These are phyloP conservation scores for Tachina grossa DNA, from an alignment of 2,888 invertebrate genomes.

Conservation along the genomic window DNA sequence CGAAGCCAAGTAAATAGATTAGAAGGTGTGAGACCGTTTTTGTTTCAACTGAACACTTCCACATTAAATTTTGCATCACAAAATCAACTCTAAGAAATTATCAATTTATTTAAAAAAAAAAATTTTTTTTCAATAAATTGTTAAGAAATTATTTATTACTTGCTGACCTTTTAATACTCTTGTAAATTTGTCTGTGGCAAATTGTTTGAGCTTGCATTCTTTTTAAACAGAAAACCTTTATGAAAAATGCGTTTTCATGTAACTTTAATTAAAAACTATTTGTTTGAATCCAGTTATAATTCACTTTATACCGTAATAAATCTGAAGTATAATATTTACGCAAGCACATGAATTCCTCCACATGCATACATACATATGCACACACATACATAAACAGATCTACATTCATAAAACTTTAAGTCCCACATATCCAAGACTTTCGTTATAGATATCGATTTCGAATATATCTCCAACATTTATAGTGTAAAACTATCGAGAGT, in stretches of 20 bases:
- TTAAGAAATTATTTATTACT: slow-evolving; percentile 27
- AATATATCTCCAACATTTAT: no score
- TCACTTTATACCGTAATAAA: slow-evolving; percentile 67
- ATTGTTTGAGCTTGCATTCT: slow-evolving; percentile 47
- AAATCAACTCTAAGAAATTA: neutral
- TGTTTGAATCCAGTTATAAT: slow-evolving; percentile 70
- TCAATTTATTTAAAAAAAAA: neutral
- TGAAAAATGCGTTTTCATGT: slow-evolving; percentile 58
- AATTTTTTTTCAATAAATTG: neutral
- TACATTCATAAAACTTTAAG: no score
- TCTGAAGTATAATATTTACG: slow-evolving; percentile 52
- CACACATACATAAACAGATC: neutral
- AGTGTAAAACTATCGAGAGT: no score
- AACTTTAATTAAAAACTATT: slow-evolving; percentile 69
- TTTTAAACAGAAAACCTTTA: slow-evolving; percentile 25
- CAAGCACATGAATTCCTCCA: neutral
- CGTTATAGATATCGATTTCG: no score
- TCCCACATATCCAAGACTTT: no score
- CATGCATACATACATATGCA: neutral
- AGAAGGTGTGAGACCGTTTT: neutral
- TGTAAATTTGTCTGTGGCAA: slow-evolving; percentile 54
- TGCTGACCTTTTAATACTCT: slow-evolving; percentile 36
- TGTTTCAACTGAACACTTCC: neutral
- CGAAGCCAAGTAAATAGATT: no score
- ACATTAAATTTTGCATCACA: neutral